Conservation (phyloP, 2,797 vertebrate genomes). For the Mormyrus hasselquistii region DNA sequence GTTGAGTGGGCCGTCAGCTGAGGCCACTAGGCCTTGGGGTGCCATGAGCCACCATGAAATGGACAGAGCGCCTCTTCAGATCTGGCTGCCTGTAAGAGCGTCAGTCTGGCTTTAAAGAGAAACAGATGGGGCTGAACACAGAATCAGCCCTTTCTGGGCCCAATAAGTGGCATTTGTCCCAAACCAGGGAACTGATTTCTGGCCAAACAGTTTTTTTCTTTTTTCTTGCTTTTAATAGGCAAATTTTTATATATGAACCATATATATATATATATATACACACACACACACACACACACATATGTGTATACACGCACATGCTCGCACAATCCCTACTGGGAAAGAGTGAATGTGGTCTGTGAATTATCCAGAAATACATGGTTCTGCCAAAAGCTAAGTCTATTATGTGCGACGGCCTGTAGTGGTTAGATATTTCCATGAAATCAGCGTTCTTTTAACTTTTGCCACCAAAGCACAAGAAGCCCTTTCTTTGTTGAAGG, state of each 20-base stretch:
- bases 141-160: constrained; percentile 19
- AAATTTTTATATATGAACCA: not conserved
- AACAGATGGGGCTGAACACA: constrained; percentile 23
- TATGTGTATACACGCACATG: too few species aligned
- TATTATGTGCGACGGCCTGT: constrained; percentile 9
- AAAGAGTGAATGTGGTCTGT: not conserved
- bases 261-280: not conserved
- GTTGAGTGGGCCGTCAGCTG: not conserved
- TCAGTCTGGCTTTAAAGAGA: constrained; percentile 19
- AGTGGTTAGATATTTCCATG: constrained; percentile 15
- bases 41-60: not conserved
- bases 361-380: constrained; percentile 4
- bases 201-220: not conserved
- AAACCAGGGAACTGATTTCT: constrained; percentile 17
- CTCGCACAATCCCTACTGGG: constrained; percentile 12
- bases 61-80: constrained; percentile 4
- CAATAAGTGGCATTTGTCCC: constrained; percentile 24
- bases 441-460: constrained; percentile 24
- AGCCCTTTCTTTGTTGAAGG: constrained; percentile 13
- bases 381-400: constrained; percentile 14
- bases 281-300: not conserved
- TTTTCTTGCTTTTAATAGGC: constrained; percentile 1
- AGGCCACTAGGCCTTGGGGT: not conserved
- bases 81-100: constrained; percentile 14
- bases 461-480: constrained; percentile 13